Evolutionary conservation across 2,797 vertebrate species (phyloP).

Genomic region (Calcarius lapponicus): DNA sequence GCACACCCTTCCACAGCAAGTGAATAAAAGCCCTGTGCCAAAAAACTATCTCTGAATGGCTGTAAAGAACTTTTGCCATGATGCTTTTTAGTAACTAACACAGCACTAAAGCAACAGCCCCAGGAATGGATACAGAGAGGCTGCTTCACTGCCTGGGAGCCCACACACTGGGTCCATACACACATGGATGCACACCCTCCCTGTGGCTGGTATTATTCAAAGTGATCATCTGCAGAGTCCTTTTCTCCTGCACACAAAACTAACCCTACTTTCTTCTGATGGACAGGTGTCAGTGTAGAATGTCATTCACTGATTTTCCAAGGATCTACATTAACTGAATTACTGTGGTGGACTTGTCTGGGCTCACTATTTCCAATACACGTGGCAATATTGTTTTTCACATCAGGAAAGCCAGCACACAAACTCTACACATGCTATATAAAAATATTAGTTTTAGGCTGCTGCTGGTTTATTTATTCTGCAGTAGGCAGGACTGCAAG

Average conservation of each 20-base stretch:
- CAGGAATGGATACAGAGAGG: background rate
- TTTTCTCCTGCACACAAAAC: background rate
- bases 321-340: background rate
- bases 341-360: background rate
- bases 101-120: background rate
- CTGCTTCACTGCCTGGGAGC: accelerated
- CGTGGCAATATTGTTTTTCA: background rate
- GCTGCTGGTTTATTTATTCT: background rate
- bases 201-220: accelerated
- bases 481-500: background rate
- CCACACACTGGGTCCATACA: accelerated
- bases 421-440: background rate
- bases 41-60: background rate
- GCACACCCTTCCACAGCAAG: background rate
- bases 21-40: background rate
- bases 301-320: background rate
- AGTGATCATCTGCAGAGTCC: background rate
- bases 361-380: background rate
- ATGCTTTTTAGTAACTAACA: background rate
- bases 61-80: background rate
- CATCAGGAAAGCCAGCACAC: background rate
- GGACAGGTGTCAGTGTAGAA: background rate
- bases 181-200: background rate
- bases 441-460: background rate
- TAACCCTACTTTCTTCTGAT: background rate